These are phyloP conservation scores for Chiloscyllium plagiosum DNA, from an alignment of 2,113 vertebrate species.

Conservation along the genomic window DNA sequence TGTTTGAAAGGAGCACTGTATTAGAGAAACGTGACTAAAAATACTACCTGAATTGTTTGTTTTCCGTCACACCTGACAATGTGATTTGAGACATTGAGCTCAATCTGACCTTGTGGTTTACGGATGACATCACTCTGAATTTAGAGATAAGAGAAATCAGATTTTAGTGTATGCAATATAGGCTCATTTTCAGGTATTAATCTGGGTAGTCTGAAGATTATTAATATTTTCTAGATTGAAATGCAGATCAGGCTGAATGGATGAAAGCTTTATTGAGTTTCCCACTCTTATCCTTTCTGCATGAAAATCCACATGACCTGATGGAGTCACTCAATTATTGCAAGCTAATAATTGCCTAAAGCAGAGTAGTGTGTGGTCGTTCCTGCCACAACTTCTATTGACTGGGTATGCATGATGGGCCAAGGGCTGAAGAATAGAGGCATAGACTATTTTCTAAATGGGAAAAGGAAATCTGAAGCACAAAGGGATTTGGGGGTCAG, in stretches of 20 bases:
- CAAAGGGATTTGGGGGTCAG: too few species aligned
- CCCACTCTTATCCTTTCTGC: background rate
- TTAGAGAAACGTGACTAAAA: background rate
- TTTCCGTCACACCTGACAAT: slow-evolving; percentile 86
- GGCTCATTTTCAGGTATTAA: background rate
- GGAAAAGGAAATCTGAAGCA: too few species aligned
- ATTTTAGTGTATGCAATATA: background rate
- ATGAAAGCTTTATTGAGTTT: background rate
- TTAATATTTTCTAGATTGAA: background rate
- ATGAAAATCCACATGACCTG: background rate
- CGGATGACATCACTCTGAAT: slow-evolving; percentile 86
- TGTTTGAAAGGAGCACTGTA: background rate
- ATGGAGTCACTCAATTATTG: too few species aligned
- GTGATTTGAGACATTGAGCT: slow-evolving; percentile 78
- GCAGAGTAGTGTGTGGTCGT: too few species aligned
- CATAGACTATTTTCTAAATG: too few species aligned
- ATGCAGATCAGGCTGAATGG: background rate
- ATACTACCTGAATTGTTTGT: slow-evolving; percentile 80
- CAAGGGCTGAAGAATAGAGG: too few species aligned
- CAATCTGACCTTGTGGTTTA: slow-evolving; percentile 93
- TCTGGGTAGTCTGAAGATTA: background rate
- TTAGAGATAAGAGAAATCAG: slow-evolving; percentile 14
- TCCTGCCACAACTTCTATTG: too few species aligned
- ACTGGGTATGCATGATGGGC: too few species aligned
- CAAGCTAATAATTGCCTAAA: too few species aligned